phyloP scores from a whole-genome alignment of 2,797 vertebrate genomes.

The Pithecia hirsuta region DNA sequence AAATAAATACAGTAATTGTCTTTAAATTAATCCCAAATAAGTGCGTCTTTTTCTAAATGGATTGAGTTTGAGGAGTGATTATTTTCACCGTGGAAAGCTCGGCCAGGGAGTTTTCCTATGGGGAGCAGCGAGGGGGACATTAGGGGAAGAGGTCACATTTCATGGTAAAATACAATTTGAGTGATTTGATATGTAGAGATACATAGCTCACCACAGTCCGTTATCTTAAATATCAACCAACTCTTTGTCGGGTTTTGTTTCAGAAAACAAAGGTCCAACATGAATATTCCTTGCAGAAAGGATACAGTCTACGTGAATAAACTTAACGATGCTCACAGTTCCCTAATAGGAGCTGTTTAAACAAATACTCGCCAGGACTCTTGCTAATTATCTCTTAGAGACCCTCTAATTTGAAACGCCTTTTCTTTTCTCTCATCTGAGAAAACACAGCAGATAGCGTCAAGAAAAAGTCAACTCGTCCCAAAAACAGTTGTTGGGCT shows the following conservation, averaged over 20 bases:
- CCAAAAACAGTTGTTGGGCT: not conserved
- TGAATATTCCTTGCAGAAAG: not conserved
- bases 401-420: not conserved
- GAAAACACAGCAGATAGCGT: not conserved
- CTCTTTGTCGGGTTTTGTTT: conserved; percentile 30
- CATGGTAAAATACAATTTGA: not conserved
- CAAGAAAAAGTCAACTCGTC: not conserved
- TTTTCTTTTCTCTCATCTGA: not conserved
- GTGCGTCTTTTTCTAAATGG: not conserved
- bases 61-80: not conserved
- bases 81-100: not conserved
- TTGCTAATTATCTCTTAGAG: not conserved
- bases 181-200: not conserved
- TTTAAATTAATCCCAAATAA: not conserved
- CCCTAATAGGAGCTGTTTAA: not conserved
- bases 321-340: not conserved
- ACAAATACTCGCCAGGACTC: not conserved
- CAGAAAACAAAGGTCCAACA: not conserved
- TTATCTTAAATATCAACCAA: not conserved
- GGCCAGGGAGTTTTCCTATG: not conserved
- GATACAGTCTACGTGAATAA: not conserved
- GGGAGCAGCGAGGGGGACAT: not conserved
- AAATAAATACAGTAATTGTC: not conserved
- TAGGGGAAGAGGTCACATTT: not conserved
- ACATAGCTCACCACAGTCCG: not conserved